These are phyloP conservation scores for Stegodyphus dumicola DNA, from an alignment of 1,140 invertebrate genomes.

Conservation along the genomic window DNA sequence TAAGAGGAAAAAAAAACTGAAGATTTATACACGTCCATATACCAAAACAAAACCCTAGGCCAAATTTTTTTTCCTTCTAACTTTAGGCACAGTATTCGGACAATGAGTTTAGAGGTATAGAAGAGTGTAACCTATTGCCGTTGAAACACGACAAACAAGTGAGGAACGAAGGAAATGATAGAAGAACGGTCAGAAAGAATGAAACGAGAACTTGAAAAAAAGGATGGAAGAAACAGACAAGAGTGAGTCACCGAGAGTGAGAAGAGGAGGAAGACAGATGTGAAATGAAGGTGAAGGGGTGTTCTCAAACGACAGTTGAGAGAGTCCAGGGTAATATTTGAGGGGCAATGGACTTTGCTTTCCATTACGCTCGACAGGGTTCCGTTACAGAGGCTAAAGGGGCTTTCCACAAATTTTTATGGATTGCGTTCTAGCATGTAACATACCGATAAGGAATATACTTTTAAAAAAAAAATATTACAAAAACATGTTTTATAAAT, in stretches of 20 bases:
- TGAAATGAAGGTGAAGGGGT: conserved; percentile 34
- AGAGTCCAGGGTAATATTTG: conserved; percentile 35
- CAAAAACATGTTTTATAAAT: too few relatives aligned
- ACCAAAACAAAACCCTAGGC: conserved; percentile 48
- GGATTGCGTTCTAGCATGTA: too few relatives aligned
- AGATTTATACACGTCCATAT: conserved; percentile 47
- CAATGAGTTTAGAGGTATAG: conserved; percentile 38
- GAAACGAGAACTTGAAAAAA: not conserved
- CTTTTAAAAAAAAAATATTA: too few relatives aligned
- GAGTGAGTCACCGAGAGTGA: not conserved
- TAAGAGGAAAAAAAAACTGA: conserved; percentile 24
- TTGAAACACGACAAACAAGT: conserved; percentile 26
- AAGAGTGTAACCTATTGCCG: conserved; percentile 7
- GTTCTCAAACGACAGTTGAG: conserved; percentile 28
- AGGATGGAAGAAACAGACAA: not conserved
- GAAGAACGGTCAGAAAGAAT: not conserved
- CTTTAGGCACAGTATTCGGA: conserved; percentile 25
- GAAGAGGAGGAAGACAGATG: conserved; percentile 33
- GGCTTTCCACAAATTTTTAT: conserved; percentile 1
- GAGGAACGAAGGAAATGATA: conserved; percentile 4
- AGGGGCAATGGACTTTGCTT: conserved; percentile 12
- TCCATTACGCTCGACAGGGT: conserved; percentile 25
- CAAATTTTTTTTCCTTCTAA: conserved; percentile 14
- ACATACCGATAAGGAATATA: too few relatives aligned
- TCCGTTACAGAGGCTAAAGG: conserved; percentile 3